These are phyloP conservation scores for Ctena decussata DNA, from an alignment of 2,888 invertebrate species.

Conservation along the genomic window DNA sequence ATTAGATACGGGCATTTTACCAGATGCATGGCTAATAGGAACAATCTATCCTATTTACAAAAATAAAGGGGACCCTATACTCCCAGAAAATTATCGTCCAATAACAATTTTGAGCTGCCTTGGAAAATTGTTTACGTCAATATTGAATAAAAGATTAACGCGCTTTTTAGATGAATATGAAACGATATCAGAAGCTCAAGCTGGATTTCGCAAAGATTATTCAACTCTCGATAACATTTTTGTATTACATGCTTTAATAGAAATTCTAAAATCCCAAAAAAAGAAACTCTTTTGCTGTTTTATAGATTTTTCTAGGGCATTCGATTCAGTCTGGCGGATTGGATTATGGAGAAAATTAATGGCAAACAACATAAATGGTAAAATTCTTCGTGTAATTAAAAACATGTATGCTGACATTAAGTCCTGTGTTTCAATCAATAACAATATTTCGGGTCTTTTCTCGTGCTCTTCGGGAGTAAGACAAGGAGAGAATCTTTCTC, in stretches of 20 bases:
- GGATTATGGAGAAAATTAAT: constrained; percentile 37
- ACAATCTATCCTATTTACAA: constrained; percentile 32
- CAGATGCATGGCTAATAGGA: constrained; percentile 25
- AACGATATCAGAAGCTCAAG: constrained; percentile 34
- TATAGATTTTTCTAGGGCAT: constrained; percentile 27
- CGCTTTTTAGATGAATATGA: constrained; percentile 16
- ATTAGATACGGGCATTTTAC: constrained; percentile 20
- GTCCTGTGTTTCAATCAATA: constrained; percentile 19
- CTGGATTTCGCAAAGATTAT: constrained; percentile 31
- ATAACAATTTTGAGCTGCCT: constrained; percentile 40
- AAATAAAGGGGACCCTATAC: constrained; percentile 24
- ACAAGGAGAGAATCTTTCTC: constrained; percentile 34
- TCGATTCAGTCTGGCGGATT: constrained; percentile 35
- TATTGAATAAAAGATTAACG: constrained; percentile 32
- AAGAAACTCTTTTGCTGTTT: constrained; percentile 31
- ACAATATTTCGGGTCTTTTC: constrained; percentile 1
- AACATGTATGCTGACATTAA: constrained; percentile 45
- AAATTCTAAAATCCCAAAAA: constrained; percentile 22
- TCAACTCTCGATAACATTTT: constrained; percentile 44
- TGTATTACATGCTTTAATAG: constrained; percentile 8
- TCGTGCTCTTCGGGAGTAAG: constrained; percentile 17
- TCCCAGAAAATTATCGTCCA: constrained; percentile 34
- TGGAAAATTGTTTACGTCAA: constrained; percentile 46
- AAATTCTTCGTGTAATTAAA: constrained; percentile 27
- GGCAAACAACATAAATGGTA: constrained; percentile 23